Evolutionary conservation across 1,140 invertebrate species (phyloP).

Genomic region (Drosophila nannoptera): DNA sequence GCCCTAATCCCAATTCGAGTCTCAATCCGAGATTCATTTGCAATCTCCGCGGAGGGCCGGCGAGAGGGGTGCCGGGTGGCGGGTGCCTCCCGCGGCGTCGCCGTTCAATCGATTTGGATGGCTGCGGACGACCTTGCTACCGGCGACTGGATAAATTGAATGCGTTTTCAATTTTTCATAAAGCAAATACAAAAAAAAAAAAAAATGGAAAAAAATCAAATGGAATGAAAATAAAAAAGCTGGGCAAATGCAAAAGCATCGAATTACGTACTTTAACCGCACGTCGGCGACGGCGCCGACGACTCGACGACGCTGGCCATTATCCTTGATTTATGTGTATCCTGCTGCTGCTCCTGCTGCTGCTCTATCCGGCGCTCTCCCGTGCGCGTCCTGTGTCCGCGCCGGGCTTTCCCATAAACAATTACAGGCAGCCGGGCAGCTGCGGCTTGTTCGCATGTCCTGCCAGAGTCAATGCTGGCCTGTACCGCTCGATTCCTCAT

Average conservation of each 20-base stretch:
- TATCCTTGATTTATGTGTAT: conserved; percentile 77
- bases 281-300: conserved; percentile 20
- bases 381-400: conserved; percentile 20
- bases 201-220: conserved; percentile 13
- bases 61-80: conserved; percentile 1
- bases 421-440: conserved; percentile 65
- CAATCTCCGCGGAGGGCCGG: not conserved
- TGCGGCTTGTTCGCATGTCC: conserved; percentile 68
- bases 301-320: conserved; percentile 70
- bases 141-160: conserved; percentile 71
- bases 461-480: conserved; percentile 72
- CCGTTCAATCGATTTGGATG: conserved; percentile 64
- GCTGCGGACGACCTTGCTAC: conserved; percentile 62
- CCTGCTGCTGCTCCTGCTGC: conserved; percentile 53
- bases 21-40: not conserved
- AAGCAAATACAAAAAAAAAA: conserved; percentile 53
- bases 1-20: conserved; percentile 59
- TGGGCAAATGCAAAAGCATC: conserved; percentile 69
- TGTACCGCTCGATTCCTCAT: conserved; percentile 13
- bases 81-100: conserved; percentile 31
- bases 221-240: conserved; percentile 24
- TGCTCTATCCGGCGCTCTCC: conserved; percentile 18
- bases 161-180: conserved; percentile 78
- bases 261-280: conserved; percentile 73
- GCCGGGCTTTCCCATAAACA: conserved; percentile 65